A percentile compares a stretch with the other conserved stretches of the same genome.
Conservation (phyloP, 1,140 invertebrate species). For the Apis florea region DNA sequence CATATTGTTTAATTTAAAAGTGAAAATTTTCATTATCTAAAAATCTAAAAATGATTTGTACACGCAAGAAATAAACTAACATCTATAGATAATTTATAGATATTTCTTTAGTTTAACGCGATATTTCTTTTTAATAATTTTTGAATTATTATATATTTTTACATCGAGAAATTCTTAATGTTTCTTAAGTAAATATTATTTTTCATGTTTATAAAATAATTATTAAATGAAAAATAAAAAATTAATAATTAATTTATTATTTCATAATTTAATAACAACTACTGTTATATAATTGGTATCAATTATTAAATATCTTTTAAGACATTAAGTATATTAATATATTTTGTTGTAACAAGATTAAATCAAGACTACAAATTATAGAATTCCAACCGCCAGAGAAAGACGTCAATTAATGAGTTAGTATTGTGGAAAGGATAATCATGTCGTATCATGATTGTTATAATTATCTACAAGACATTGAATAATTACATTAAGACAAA, state of each 20-base stretch:
- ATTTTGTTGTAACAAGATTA: background rate
- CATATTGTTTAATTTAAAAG: conserved; percentile 29
- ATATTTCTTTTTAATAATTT: background rate
- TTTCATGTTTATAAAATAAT: too few species aligned
- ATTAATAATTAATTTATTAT: background rate
- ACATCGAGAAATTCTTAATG: too few species aligned
- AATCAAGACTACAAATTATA: conserved; percentile 10
- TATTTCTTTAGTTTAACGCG: background rate
- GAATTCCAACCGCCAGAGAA: conserved; percentile 47
- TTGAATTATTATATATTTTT: background rate
- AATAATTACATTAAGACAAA: conserved; percentile 52
- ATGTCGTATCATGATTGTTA: conserved; percentile 16
- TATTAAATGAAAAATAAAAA: background rate
- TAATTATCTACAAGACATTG: conserved; percentile 40
- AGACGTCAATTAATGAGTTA: conserved; percentile 27
- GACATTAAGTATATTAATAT: background rate
- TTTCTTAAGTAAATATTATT: too few species aligned
- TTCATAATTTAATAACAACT: background rate
- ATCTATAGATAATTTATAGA: background rate
- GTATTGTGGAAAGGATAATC: conserved; percentile 51
- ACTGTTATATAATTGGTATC: background rate
- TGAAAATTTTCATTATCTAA: conserved; percentile 3
- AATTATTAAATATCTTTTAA: background rate
- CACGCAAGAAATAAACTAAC: background rate
- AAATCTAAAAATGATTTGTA: background rate